Evolutionary conservation across 2,888 invertebrate genomes (phyloP).

Genomic region (Dascillus cervinus): DNA sequence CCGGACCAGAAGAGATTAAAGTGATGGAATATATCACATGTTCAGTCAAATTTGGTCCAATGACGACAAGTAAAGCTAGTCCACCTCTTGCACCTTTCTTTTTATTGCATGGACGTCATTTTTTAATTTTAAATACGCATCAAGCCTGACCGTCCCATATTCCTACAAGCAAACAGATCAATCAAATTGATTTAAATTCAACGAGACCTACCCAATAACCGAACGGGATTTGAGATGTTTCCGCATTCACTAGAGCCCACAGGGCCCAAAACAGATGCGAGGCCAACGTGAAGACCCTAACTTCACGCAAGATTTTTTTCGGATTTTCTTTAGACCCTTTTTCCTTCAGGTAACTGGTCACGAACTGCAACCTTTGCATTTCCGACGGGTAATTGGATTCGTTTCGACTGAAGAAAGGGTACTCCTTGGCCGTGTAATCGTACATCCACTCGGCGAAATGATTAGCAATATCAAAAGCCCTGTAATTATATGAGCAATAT

Average conservation of each 20-base stretch:
- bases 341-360: conserved; percentile 51
- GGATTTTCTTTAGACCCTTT: conserved; percentile 33
- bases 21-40: too few relatives aligned
- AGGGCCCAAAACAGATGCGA: conserved; percentile 92
- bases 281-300: conserved; percentile 74
- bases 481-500: conserved; percentile 90
- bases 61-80: too few relatives aligned
- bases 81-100: too few relatives aligned
- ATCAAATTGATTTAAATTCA: too few relatives aligned
- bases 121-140: conserved; percentile 30
- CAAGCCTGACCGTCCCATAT: conserved; percentile 29
- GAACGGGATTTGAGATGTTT: conserved; percentile 82
- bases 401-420: conserved; percentile 69
- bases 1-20: too few relatives aligned
- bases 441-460: conserved; percentile 91
- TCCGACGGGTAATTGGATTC: conserved; percentile 63
- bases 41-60: too few relatives aligned
- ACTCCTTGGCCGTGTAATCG: conserved; percentile 72
- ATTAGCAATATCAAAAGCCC: conserved; percentile 90
- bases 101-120: conserved; percentile 27
- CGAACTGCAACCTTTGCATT: conserved; percentile 60
- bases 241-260: conserved; percentile 86
- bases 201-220: conserved; percentile 94
- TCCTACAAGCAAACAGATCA: conserved; percentile 27
- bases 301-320: conserved; percentile 50